Evolutionary conservation across 2,113 vertebrate genomes (phyloP).

Genomic region (Rhinolophus sinicus): DNA sequence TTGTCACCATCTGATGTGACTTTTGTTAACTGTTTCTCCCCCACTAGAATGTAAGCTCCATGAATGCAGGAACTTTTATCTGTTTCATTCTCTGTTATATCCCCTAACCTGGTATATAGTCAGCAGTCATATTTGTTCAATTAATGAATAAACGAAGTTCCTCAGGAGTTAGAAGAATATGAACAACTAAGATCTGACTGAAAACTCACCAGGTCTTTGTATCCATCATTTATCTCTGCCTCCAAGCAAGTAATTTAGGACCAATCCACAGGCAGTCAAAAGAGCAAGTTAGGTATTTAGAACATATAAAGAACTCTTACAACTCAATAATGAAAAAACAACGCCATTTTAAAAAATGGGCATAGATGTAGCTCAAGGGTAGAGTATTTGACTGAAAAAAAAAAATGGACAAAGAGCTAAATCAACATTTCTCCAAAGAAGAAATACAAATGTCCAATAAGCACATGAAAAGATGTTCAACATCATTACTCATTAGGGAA

Average conservation of each 20-base stretch:
- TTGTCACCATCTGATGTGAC: not conserved
- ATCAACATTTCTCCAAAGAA: slow-evolving; percentile 2
- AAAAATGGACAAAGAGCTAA: not conserved
- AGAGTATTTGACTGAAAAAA: not conserved
- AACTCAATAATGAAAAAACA: slow-evolving; percentile 16
- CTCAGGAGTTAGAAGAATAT: not conserved
- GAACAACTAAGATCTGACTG: not conserved
- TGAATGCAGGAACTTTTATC: not conserved
- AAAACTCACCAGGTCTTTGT: slow-evolving; percentile 46
- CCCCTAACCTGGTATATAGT: not conserved
- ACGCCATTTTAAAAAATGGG: not conserved
- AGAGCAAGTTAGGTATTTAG: slow-evolving; percentile 10
- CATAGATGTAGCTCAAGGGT: not conserved
- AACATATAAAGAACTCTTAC: slow-evolving; percentile 25
- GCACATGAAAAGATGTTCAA: not conserved
- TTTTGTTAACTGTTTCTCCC: slow-evolving; percentile 17
- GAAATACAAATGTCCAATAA: not conserved
- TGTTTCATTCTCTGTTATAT: slow-evolving; percentile 22
- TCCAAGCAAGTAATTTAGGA: slow-evolving; percentile 23
- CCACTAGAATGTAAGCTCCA: not conserved
- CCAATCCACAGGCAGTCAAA: not conserved
- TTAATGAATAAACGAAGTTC: slow-evolving; percentile 24
- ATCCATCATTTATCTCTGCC: not conserved
- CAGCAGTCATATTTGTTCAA: slow-evolving; percentile 17
- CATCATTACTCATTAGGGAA: slow-evolving; percentile 1